A percentile compares a stretch with the other conserved stretches of the same genome.
Evolutionary conservation across 2,888 invertebrate species (phyloP).

Genomic region (Rhamnusium bicolor): DNA sequence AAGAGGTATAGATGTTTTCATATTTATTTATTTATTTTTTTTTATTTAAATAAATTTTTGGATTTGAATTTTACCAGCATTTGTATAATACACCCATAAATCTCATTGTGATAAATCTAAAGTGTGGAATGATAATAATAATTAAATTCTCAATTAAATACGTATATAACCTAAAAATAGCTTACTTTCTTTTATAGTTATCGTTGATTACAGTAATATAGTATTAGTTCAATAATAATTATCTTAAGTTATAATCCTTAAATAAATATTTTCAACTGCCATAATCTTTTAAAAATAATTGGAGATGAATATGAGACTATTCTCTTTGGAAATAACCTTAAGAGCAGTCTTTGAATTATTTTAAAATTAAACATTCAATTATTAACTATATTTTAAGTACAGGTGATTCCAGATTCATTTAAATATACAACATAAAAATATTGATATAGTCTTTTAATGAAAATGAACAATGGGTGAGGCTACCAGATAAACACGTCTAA

Average conservation of each 20-base stretch:
- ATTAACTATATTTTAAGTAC: too few relatives aligned
- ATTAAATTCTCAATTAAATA: not conserved
- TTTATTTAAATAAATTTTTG: too few relatives aligned
- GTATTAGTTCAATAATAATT: not conserved
- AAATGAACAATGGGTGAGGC: too few relatives aligned
- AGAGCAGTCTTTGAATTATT: too few relatives aligned
- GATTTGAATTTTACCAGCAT: not conserved
- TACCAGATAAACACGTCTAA: too few relatives aligned
- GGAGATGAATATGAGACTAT: not conserved
- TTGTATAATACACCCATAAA: not conserved
- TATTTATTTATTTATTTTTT: too few relatives aligned
- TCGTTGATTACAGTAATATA: slow-evolving; percentile 4
- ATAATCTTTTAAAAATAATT: slow-evolving; percentile 7
- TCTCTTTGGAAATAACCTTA: too few relatives aligned
- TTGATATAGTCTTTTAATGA: too few relatives aligned
- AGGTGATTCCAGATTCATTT: too few relatives aligned
- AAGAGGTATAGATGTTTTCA: too few relatives aligned
- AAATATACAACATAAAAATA: too few relatives aligned
- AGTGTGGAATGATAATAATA: not conserved
- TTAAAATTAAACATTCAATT: too few relatives aligned
- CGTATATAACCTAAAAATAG: not conserved
- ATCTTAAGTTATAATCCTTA: slow-evolving; percentile 12
- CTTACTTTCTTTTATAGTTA: not conserved
- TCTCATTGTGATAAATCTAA: not conserved
- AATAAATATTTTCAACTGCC: not conserved